phyloP scores from a whole-genome alignment of 2,113 vertebrate genomes.

The Notarius quadriscutis region DNA sequence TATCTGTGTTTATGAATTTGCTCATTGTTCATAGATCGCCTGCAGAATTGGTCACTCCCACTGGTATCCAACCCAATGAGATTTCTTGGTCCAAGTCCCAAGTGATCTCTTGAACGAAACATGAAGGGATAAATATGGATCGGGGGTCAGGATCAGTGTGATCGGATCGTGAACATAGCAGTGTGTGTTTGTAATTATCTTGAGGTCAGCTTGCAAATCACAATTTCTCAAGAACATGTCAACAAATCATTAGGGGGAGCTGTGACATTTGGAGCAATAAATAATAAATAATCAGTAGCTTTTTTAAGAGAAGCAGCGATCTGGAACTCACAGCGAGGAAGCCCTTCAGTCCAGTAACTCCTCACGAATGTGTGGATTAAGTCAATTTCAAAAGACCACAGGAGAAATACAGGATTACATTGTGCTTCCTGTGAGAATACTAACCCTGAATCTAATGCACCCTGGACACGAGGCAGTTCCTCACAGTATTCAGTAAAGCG shows the following conservation, averaged over 20 bases:
- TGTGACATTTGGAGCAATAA: conserved; percentile 1
- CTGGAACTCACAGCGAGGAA: not conserved
- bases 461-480: not conserved
- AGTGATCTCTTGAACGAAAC: too few relatives aligned
- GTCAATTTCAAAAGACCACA: conserved; percentile 7
- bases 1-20: too few relatives aligned
- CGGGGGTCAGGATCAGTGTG: too few relatives aligned
- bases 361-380: not conserved
- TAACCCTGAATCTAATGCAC: not conserved
- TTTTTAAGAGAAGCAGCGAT: not conserved
- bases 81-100: too few relatives aligned
- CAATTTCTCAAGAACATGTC: not conserved
- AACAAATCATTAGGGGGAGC: not conserved
- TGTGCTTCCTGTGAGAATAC: not conserved
- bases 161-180: not conserved
- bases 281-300: not conserved
- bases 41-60: too few relatives aligned
- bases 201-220: not conserved
- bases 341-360: conserved; percentile 3
- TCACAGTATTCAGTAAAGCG: not conserved
- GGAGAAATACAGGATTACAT: conserved; percentile 15
- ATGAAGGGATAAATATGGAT: too few relatives aligned
- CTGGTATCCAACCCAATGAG: too few relatives aligned
- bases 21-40: too few relatives aligned
- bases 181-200: not conserved